Evolutionary conservation across 2,797 vertebrate species (phyloP).

Genomic region (Neosalanx taihuensis): DNA sequence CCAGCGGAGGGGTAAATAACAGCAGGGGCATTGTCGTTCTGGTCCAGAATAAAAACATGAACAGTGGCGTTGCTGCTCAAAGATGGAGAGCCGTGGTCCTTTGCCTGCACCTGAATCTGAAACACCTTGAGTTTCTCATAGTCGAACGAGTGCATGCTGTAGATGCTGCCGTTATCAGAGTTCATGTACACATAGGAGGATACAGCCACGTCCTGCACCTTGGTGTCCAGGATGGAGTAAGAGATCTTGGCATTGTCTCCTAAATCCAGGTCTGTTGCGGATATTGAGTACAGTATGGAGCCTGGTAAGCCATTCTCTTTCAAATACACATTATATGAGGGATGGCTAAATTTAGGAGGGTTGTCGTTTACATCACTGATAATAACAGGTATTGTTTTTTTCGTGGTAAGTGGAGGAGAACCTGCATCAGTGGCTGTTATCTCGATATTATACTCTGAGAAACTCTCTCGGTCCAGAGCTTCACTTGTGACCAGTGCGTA

Average conservation of each 20-base stretch:
- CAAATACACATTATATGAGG: slow-evolving; percentile 79
- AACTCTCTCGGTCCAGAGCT: slow-evolving; percentile 73
- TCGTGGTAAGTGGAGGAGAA: slow-evolving; percentile 71
- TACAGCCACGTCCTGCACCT: slow-evolving; percentile 60
- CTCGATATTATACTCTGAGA: slow-evolving; percentile 76
- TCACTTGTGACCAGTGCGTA: slow-evolving; percentile 59
- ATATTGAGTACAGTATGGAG: slow-evolving; percentile 71
- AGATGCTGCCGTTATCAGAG: slow-evolving; percentile 70
- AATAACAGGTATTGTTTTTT: slow-evolving; percentile 71
- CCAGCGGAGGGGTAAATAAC: slow-evolving; percentile 71
- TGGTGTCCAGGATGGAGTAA: slow-evolving; percentile 65
- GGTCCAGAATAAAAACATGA: slow-evolving; percentile 71
- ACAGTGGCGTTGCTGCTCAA: slow-evolving; percentile 70
- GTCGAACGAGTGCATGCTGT: slow-evolving; percentile 62
- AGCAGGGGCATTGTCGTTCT: slow-evolving; percentile 71
- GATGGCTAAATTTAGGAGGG: slow-evolving; percentile 66
- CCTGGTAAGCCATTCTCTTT: slow-evolving; percentile 80
- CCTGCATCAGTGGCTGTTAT: slow-evolving; percentile 78
- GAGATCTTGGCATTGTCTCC: slow-evolving; percentile 39
- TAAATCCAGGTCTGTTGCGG: slow-evolving; percentile 70
- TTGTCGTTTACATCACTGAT: slow-evolving; percentile 86
- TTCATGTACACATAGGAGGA: slow-evolving; percentile 73
- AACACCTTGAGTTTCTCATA: slow-evolving; percentile 68
- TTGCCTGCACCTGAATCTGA: slow-evolving; percentile 66
- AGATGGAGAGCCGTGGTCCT: slow-evolving; percentile 66